These are phyloP conservation scores for Thomomys bottae DNA, from an alignment of 2,113 vertebrate genomes.

Conservation along the genomic window DNA sequence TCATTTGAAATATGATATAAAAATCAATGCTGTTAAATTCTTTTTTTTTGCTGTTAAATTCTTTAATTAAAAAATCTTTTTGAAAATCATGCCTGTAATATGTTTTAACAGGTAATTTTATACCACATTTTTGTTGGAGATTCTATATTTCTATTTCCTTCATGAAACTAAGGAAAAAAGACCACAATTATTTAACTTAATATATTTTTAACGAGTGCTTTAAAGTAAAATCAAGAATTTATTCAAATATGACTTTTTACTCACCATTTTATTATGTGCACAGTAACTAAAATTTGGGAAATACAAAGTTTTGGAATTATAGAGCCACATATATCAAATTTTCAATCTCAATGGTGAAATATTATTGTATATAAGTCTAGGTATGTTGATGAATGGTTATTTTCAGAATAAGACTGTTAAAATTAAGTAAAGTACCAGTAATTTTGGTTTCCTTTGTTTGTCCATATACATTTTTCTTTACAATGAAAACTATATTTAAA, in stretches of 20 bases:
- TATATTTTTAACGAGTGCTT: background rate
- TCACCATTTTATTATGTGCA: background rate
- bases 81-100: background rate
- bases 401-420: background rate
- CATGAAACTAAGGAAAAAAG: background rate
- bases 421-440: background rate
- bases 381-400: constrained; percentile 51
- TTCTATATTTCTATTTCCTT: background rate
- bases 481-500: background rate
- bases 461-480: background rate
- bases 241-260: background rate
- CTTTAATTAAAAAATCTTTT: too few species aligned
- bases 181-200: background rate
- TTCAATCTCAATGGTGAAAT: constrained; percentile 63
- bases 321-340: constrained; percentile 5
- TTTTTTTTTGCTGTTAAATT: too few species aligned
- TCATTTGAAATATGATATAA: too few species aligned
- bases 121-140: background rate
- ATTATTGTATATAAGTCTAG: constrained; percentile 11
- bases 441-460: background rate
- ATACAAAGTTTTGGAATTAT: constrained; percentile 40
- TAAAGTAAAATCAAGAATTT: background rate
- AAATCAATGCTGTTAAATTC: too few species aligned
- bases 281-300: background rate
- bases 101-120: background rate